These are phyloP conservation scores for Thyatira batis DNA, from an alignment of 2,888 invertebrate genomes.

Conservation along the genomic window DNA sequence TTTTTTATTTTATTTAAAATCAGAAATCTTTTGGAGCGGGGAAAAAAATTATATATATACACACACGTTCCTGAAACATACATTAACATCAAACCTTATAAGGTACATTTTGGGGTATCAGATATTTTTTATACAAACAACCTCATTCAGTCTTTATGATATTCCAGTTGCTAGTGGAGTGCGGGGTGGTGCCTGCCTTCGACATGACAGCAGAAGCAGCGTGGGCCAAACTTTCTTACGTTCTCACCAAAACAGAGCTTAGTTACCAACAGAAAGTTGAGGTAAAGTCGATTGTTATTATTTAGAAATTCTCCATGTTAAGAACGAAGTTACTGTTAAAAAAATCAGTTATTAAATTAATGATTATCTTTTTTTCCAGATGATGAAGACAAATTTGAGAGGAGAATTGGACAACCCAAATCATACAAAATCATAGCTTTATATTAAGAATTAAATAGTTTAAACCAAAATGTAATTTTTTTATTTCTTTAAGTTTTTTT, in stretches of 20 bases:
- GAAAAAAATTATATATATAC: no score
- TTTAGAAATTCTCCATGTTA: no score
- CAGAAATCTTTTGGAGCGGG: no score
- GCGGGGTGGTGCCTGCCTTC: constrained; percentile 90
- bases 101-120: no score
- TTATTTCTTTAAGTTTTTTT: not conserved
- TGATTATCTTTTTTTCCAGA: constrained; percentile 41
- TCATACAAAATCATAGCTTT: constrained; percentile 15
- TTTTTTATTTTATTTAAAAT: no score
- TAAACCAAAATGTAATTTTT: no score
- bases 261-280: constrained; percentile 84
- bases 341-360: not conserved
- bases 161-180: constrained; percentile 77
- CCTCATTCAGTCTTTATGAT: not conserved
- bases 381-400: constrained; percentile 72
- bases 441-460: not conserved
- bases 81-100: no score
- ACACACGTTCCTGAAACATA: no score
- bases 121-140: no score
- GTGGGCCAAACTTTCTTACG: constrained; percentile 93
- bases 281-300: constrained; percentile 55
- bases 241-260: constrained; percentile 90
- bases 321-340: no score
- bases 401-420: constrained; percentile 65
- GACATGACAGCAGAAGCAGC: constrained; percentile 98